Percentiles rank a stretch among this genome's conserved stretches.
Conservation (phyloP, 1,140 invertebrate genomes). For the Archivesica marissinica region DNA sequence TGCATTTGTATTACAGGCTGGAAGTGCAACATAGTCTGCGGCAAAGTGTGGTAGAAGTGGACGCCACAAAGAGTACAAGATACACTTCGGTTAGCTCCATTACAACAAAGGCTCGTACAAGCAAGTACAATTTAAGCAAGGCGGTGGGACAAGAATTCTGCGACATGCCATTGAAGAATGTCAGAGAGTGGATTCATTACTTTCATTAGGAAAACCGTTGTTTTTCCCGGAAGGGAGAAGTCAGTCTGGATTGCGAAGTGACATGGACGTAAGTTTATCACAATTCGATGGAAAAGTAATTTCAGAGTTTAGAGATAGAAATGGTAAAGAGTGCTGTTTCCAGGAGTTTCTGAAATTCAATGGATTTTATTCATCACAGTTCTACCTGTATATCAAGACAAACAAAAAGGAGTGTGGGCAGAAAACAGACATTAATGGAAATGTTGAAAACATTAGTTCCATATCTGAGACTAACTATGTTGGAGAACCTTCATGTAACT, state of each 20-base stretch:
- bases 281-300: conserved; percentile 19
- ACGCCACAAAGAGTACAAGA: not conserved
- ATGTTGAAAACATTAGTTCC: not conserved
- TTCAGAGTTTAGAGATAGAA: not conserved
- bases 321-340: conserved; percentile 22
- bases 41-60: not conserved
- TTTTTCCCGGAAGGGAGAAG: conserved; percentile 19
- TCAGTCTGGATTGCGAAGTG: conserved; percentile 3
- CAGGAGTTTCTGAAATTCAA: conserved; percentile 7
- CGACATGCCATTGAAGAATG: not conserved
- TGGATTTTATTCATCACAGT: not conserved
- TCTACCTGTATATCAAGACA: conserved; percentile 24
- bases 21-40: not conserved
- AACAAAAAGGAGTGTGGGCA: too few species aligned
- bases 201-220: conserved; percentile 6
- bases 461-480: not conserved
- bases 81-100: not conserved
- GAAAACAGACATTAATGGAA: not conserved
- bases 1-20: not conserved
- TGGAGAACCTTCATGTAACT: not conserved
- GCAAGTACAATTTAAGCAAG: conserved; percentile 17
- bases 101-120: conserved; percentile 6
- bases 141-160: conserved; percentile 4
- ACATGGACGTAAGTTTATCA: conserved; percentile 17
- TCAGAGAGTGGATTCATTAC: conserved; percentile 9